Evolutionary conservation across 1,140 invertebrate species (phyloP), one percentile per base, ranked within the genome.

Genomic region (Drosophila azteca): DNA sequence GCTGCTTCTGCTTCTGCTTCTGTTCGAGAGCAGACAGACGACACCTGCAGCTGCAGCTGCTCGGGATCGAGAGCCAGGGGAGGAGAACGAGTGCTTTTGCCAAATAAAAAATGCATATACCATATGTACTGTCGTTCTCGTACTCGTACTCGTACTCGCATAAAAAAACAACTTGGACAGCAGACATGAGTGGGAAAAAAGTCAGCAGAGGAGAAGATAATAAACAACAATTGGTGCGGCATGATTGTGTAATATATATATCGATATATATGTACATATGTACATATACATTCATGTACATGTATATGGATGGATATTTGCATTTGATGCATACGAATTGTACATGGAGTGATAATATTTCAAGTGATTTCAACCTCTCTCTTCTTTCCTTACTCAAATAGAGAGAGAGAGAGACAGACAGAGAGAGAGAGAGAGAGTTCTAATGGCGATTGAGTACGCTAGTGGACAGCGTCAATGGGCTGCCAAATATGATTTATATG

Each of bases 401-500:
- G 3, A 39, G 31, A 35, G 9, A 11, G 2, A 35, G n/a, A n/a
- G n/a, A n/a, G n/a, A n/a, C n/a, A n/a, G n/a, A n/a, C n/a, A 20
- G 31, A 9, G 9, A 31, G 7, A 8, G 7, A 31, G 7, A 9
- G 29, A 44, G 6, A 35, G 26, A 50, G 54, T 71, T 50, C 29
- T 60, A 61, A 61, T 58, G 55, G 54, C 8, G 50, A 41, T 51
- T 57, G 61, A 79, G 69, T 71, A 64, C 44, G 39, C 29, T 51
- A 26, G 35, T 51, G 35, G 53, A 44, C 51, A 26, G 70, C 61
- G 79, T 69, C 74, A 81, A 87, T 87, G 78, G 69, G 44, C 79
- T 88, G 83, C 83, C 82, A 88, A 88, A 88, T 79, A 82, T 87
- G 82, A 87, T 87, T 87, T 87, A 87, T 87, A 76, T 72, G 61